A percentile compares a stretch with the other conserved stretches of the same genome.
phyloP scores from a whole-genome alignment of 2,888 invertebrate species.

The Hedya salicella region DNA sequence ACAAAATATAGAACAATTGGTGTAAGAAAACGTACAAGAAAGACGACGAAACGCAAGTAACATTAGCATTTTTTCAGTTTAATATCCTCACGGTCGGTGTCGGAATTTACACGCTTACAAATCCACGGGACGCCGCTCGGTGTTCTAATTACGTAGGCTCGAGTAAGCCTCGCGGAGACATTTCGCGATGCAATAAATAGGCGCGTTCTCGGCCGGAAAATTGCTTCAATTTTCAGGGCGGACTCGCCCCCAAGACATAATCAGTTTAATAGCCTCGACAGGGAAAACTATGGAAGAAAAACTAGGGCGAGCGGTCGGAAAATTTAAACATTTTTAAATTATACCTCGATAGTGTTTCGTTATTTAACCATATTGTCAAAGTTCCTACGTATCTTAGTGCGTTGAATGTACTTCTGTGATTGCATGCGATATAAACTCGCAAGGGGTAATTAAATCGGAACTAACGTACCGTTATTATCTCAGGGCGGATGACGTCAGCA shows the following conservation, averaged over 20 bases:
- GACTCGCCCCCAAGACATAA: constrained; percentile 61
- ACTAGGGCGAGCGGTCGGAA: constrained; percentile 5
- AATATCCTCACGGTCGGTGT: constrained; percentile 50
- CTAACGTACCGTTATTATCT: constrained; percentile 11
- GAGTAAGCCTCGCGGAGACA: constrained; percentile 64
- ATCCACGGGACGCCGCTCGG: constrained; percentile 60
- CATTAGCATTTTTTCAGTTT: constrained; percentile 45
- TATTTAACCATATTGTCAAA: not conserved
- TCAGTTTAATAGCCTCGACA: constrained; percentile 67
- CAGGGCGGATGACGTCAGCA: constrained; percentile 36
- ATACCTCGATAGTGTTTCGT: constrained; percentile 30
- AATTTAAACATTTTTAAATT: constrained; percentile 45
- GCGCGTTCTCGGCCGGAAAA: constrained; percentile 76
- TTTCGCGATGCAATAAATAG: constrained; percentile 76
- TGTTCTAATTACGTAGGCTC: constrained; percentile 68
- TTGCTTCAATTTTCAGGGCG: constrained; percentile 74
- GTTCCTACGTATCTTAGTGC: not conserved
- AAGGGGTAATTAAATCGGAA: constrained; percentile 4
- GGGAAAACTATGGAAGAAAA: constrained; percentile 55
- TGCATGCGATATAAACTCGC: not conserved
- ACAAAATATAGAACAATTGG: too few species aligned
- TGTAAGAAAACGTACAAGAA: not conserved
- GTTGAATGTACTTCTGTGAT: not conserved
- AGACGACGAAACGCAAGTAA: not conserved
- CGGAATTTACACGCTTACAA: constrained; percentile 69